phyloP scores from a whole-genome alignment of 2,888 invertebrate genomes.

The Polyommatus icarus region DNA sequence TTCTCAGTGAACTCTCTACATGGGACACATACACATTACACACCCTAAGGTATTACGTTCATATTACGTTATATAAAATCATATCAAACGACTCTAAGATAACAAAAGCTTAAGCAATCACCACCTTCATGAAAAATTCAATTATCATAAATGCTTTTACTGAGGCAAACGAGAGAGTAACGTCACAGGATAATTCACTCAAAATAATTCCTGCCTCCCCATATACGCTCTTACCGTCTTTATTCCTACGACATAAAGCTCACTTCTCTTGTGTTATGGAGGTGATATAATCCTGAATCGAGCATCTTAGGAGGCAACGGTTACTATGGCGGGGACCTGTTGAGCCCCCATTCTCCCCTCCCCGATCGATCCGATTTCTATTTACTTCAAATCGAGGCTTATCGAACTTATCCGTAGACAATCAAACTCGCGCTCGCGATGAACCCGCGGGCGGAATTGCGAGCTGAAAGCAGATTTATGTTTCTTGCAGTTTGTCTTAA shows the following conservation, averaged over 20 bases:
- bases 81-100: not conserved
- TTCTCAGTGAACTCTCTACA: too few relatives aligned
- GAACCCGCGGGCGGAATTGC: constrained; percentile 35
- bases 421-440: constrained; percentile 37
- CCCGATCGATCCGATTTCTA: constrained; percentile 42
- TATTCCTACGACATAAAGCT: not conserved
- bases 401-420: constrained; percentile 43
- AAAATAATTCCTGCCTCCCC: constrained; percentile 41
- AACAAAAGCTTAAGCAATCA: not conserved
- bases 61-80: not conserved
- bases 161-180: constrained; percentile 37
- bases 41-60: too few relatives aligned
- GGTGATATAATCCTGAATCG: not conserved
- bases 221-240: constrained; percentile 8
- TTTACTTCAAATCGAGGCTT: constrained; percentile 43
- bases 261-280: not conserved
- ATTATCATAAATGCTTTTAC: constrained; percentile 30
- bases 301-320: constrained; percentile 37
- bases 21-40: too few relatives aligned
- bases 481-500: constrained; percentile 17
- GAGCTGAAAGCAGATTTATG: constrained; percentile 36
- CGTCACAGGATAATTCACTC: constrained; percentile 45
- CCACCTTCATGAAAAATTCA: constrained; percentile 16
- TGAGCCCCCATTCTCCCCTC: constrained; percentile 43
- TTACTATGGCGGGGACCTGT: constrained; percentile 54